Evolutionary conservation across 2,888 invertebrate species (phyloP).

Genomic region (Pseudococcus longispinus): DNA sequence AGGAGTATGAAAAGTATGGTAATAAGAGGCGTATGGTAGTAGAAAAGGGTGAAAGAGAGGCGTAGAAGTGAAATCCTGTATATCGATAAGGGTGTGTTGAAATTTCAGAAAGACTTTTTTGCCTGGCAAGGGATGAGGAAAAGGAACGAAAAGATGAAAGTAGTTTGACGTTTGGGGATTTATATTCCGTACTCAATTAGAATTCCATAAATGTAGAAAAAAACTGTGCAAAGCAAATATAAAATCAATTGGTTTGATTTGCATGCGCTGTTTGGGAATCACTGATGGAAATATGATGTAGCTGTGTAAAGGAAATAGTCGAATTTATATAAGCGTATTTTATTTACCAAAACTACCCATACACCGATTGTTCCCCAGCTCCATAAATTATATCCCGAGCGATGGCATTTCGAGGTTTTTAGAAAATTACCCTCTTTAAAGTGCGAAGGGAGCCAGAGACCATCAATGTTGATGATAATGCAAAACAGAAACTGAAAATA

Average conservation of each 20-base stretch:
- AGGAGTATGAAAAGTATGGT: neutral
- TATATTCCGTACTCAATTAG: neutral
- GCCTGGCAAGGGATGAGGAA: neutral
- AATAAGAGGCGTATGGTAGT: neutral
- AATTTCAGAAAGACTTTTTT: neutral
- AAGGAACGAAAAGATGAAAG: neutral
- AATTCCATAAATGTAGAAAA: neutral
- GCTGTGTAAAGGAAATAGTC: neutral
- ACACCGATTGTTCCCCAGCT: neutral
- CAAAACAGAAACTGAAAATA: neutral
- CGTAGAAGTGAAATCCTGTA: neutral
- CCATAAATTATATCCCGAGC: neutral
- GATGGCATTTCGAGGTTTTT: neutral
- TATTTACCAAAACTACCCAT: neutral
- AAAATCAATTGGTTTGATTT: neutral
- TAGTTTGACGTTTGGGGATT: neutral
- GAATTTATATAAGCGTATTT: neutral
- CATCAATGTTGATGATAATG: neutral
- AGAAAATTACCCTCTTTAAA: neutral
- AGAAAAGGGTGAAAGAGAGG: neutral
- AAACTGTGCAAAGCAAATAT: neutral
- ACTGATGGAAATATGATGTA: conserved; percentile 5
- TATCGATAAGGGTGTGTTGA: neutral
- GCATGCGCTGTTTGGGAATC: neutral
- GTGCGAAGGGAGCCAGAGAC: neutral